A percentile compares a stretch with the other conserved stretches of the same genome.
These are phyloP conservation scores for Autographa gamma DNA, from an alignment of 2,888 invertebrate species.

Conservation along the genomic window DNA sequence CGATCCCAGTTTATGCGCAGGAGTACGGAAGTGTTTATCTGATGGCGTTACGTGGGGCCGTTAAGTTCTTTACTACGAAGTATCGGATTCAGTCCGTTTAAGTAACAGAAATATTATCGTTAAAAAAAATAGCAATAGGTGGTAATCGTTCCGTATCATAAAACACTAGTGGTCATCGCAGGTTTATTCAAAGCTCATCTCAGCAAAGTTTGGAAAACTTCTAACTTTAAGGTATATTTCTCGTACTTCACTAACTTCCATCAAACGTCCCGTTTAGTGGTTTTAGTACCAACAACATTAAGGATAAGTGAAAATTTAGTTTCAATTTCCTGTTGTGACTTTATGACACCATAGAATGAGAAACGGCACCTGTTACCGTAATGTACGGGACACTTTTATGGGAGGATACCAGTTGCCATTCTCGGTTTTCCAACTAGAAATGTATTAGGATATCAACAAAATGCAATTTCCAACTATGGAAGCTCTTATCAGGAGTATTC, in stretches of 20 bases:
- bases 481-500: too few relatives aligned
- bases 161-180: too few relatives aligned
- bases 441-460: not conserved
- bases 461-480: too few relatives aligned
- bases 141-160: not conserved
- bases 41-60: slow-evolving; percentile 10
- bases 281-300: not conserved
- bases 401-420: too few relatives aligned
- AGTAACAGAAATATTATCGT: not conserved
- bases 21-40: slow-evolving; percentile 40
- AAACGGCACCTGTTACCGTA: not conserved
- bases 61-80: slow-evolving; percentile 7
- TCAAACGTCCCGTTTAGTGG: not conserved
- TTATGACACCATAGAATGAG: slow-evolving; percentile 8
- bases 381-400: too few relatives aligned
- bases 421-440: not conserved
- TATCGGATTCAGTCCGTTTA: not conserved
- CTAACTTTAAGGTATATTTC: too few relatives aligned
- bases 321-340: slow-evolving; percentile 12
- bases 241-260: not conserved
- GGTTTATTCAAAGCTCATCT: too few relatives aligned
- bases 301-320: not conserved
- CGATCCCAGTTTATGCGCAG: slow-evolving; percentile 30
- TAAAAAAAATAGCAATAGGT: not conserved
- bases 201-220: too few relatives aligned